Conservation (phyloP, 2,113 vertebrate species). For the Cottus gobio region DNA sequence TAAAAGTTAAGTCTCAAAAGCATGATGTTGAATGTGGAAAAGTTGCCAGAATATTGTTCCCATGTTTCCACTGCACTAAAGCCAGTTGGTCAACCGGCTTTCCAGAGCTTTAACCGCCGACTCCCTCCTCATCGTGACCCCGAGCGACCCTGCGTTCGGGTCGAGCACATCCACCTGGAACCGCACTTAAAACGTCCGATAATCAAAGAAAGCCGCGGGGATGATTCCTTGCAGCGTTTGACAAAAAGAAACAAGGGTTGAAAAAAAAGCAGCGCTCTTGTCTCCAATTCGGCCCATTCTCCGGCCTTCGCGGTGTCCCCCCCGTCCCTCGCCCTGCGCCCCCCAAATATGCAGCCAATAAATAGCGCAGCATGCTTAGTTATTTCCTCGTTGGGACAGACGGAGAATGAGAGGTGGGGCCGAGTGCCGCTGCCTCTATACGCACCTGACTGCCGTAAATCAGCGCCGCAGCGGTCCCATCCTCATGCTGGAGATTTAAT, state of each 20-base stretch:
- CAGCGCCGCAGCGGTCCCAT: conserved; percentile 76
- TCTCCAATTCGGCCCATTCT: conserved; percentile 9
- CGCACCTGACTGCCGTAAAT: conserved; percentile 81
- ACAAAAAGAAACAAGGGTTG: conserved; percentile 28
- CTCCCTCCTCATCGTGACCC: conserved; percentile 7
- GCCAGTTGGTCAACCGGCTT: not conserved
- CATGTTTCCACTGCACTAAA: not conserved
- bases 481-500: conserved; percentile 82
- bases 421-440: conserved; percentile 64
- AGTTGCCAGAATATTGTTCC: not conserved
- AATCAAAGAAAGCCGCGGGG: conserved; percentile 23
- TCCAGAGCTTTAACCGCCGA: conserved; percentile 16
- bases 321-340: conserved; percentile 14
- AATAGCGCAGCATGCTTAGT: conserved; percentile 63
- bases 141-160: not conserved
- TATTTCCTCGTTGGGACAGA: conserved; percentile 73
- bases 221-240: not conserved
- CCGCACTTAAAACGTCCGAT: not conserved
- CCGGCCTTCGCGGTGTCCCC: conserved; percentile 7
- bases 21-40: not conserved
- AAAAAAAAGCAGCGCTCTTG: conserved; percentile 19
- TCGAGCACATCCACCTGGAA: conserved; percentile 19
- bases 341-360: conserved; percentile 37
- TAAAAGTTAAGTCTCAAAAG: not conserved
- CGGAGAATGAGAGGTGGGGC: conserved; percentile 73